Base-by-base conservation (phyloP, 2,797 vertebrate species). In the Danio jaintianensis region DNA sequence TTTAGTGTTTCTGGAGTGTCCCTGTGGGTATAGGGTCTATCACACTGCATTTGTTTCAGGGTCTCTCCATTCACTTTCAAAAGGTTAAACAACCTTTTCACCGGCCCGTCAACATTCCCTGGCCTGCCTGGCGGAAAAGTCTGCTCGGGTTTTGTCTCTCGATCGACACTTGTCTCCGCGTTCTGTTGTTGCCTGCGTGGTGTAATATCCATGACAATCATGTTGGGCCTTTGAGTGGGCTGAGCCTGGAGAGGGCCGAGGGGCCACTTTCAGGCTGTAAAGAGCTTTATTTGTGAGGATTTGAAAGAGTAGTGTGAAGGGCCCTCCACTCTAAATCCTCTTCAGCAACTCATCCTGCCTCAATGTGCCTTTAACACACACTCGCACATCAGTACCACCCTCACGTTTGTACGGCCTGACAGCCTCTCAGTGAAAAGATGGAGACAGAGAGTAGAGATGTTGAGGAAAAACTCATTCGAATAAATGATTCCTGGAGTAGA, bases 81-180 rank as follows among this genome's bases (percentile, higher is more conserved):
- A 97, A 96, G 96, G 96, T 99, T 99, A 99, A 99, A 98, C 97
- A 98, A 96, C 96, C 96, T 96, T 96, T 99, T 98, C 97, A 97
- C 92, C 89, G 91, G 94, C 95, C 96, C 97, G 97, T 98, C 97
- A 97, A 95, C 94, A 95, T 96, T 92, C 94, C 89, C 93, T 93
- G 94, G 93, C 93, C 94, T 89, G 92, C 93, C 93, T 89, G 82
- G 87, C 78, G 88, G 92, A 95, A 96, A 96, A 96, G 95, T 94
- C 95, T 94, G 93, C 89, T 92, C 87, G 90, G 94, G 96, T 97
- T 97, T 96, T 97, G 96, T 97, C 96, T 91, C 92, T 80, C 93
- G 86, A 92, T 90, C 89, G 92, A 96, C 96, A 95, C 96, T 96
- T 95, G 96, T 97, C 96, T 96, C 88, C 91, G 93, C 92, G 92